Conservation (phyloP, 2,113 vertebrate genomes). For the Trichomycterus rosablanca region DNA sequence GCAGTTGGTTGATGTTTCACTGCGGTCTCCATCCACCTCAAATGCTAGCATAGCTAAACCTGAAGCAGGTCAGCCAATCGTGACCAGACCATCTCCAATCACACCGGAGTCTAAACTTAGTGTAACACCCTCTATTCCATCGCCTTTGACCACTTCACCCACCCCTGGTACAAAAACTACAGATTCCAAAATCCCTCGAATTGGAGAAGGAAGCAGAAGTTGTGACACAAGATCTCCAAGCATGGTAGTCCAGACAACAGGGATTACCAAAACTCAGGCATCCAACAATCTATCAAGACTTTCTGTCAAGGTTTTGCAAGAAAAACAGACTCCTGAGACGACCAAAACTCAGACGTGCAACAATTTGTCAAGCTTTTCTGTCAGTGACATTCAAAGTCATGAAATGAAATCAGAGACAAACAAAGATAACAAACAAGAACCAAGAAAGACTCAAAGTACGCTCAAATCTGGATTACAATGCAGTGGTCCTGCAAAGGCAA, state of each 20-base stretch:
- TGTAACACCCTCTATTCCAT: slow-evolving; percentile 37
- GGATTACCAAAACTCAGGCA: slow-evolving; percentile 37
- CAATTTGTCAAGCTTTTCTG: no score
- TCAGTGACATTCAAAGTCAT: no score
- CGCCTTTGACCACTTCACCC: slow-evolving; percentile 36
- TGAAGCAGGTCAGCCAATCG: slow-evolving; percentile 12
- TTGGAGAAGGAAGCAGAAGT: slow-evolving; percentile 26
- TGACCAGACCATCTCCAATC: slow-evolving; percentile 21
- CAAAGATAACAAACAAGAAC: slow-evolving; percentile 54
- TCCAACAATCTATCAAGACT: slow-evolving; percentile 38
- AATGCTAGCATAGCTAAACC: slow-evolving; percentile 14
- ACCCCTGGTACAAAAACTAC: slow-evolving; percentile 44
- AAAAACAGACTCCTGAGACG: slow-evolving; percentile 41
- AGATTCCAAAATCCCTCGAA: slow-evolving; percentile 42
- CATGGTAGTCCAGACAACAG: slow-evolving; percentile 47
- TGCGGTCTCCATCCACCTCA: not conserved
- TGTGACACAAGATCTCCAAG: slow-evolving; percentile 53
- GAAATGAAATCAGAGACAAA: slow-evolving; percentile 43
- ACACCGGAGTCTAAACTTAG: slow-evolving; percentile 37
- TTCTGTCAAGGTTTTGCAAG: slow-evolving; percentile 42
- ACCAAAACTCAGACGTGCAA: no score
- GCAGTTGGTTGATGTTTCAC: slow-evolving; percentile 3
- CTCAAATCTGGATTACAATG: slow-evolving; percentile 35
- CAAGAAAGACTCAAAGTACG: slow-evolving; percentile 36
- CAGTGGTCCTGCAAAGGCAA: slow-evolving; percentile 44